phyloP scores from a whole-genome alignment of 1,140 invertebrate genomes.

The Formica exsecta region DNA sequence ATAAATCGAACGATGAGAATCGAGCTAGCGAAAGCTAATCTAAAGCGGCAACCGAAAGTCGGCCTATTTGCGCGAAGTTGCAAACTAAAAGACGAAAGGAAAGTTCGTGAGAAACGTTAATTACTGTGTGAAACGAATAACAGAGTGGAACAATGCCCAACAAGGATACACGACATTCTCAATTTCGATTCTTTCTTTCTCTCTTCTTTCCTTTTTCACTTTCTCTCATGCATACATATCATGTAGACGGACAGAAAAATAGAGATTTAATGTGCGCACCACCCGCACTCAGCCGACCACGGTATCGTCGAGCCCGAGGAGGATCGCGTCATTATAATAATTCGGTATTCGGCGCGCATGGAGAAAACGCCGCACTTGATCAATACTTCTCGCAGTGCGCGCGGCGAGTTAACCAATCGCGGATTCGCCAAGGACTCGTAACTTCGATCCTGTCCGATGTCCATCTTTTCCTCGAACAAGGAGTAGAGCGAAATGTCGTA shows the following conservation, averaged over 20 bases:
- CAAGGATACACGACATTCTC: constrained; percentile 71
- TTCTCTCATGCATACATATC: constrained; percentile 53
- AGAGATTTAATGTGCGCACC: constrained; percentile 53
- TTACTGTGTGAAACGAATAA: constrained; percentile 56
- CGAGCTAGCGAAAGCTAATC: constrained; percentile 39
- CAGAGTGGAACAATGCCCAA: constrained; percentile 70
- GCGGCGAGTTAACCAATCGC: constrained; percentile 19
- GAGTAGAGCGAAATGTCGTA: constrained; percentile 6
- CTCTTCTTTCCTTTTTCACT: background rate
- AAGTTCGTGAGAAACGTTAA: constrained; percentile 62
- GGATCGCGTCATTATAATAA: constrained; percentile 10
- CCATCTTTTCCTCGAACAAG: background rate
- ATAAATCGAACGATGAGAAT: constrained; percentile 36
- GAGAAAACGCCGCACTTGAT: constrained; percentile 36
- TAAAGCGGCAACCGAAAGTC: constrained; percentile 22
- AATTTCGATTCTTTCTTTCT: constrained; percentile 53
- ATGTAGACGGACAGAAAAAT: constrained; percentile 79
- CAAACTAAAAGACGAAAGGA: constrained; percentile 21
- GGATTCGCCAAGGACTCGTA: constrained; percentile 34
- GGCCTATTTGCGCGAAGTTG: constrained; percentile 24
- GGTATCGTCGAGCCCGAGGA: constrained; percentile 23
- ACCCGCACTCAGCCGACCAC: constrained; percentile 7
- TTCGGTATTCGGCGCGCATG: constrained; percentile 41
- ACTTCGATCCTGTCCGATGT: constrained; percentile 23
- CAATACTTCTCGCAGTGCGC: constrained; percentile 40